Conservation (phyloP, 2,113 vertebrate genomes). For the Sylvia atricapilla region DNA sequence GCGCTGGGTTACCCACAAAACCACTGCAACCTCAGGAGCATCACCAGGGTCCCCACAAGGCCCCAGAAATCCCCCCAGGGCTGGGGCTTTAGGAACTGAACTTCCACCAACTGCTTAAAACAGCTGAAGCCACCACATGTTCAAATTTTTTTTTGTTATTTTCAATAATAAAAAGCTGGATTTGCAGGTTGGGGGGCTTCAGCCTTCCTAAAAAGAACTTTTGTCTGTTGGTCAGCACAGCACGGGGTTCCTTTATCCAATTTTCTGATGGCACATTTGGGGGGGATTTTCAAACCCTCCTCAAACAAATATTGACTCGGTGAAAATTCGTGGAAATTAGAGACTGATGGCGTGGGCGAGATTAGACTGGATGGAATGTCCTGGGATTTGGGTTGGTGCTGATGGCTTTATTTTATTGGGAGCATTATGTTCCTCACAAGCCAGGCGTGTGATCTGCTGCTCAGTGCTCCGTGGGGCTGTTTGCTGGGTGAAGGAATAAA, state of each 20-base stretch:
- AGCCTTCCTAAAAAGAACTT: background rate
- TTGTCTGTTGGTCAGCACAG: fast-evolving
- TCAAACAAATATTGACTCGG: background rate
- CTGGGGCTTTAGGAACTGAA: background rate
- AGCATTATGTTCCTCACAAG: background rate
- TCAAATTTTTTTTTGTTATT: background rate
- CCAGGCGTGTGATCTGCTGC: background rate
- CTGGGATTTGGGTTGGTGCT: background rate
- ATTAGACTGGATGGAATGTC: background rate
- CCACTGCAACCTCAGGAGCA: background rate
- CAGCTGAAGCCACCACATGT: background rate
- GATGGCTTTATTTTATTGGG: background rate
- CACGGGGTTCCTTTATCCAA: fast-evolving
- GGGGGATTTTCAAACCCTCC: background rate
- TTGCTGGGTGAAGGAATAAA: background rate
- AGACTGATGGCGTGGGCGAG: background rate
- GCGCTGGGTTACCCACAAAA: background rate
- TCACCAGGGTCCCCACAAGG: background rate
- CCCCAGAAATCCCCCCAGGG: background rate
- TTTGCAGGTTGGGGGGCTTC: background rate
- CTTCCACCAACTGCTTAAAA: background rate
- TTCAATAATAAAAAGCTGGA: background rate
- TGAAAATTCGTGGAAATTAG: background rate
- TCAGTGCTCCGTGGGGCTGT: background rate
- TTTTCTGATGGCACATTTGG: background rate